A percentile compares a stretch with the other conserved stretches of the same genome.
Evolutionary conservation across 2,888 invertebrate genomes (phyloP).

Genomic region (Xestia rhomboidea): DNA sequence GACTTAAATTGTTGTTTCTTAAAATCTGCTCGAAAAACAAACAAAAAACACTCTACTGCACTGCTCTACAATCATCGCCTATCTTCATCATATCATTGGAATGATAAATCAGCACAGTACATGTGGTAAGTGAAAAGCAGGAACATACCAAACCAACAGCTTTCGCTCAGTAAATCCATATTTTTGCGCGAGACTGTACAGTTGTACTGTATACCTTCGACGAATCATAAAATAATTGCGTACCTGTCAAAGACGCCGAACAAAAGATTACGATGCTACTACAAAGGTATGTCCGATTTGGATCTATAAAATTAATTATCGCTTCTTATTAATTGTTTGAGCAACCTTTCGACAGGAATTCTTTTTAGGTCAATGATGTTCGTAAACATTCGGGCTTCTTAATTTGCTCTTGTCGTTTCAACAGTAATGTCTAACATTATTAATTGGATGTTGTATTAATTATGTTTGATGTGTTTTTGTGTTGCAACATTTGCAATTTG

Average conservation of each 20-base stretch:
- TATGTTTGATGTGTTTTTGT: conserved; percentile 64
- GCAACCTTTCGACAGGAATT: conserved; percentile 68
- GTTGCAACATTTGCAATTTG: conserved; percentile 59
- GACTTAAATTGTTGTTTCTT: too few relatives aligned
- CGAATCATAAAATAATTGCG: conserved; percentile 74
- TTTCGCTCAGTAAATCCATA: not conserved
- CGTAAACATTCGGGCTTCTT: conserved; percentile 74
- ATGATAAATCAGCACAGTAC: not conserved
- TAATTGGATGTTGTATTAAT: conserved; percentile 77
- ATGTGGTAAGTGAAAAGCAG: not conserved
- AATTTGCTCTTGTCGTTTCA: conserved; percentile 73
- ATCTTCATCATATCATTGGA: too few relatives aligned
- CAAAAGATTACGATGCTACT: conserved; percentile 65
- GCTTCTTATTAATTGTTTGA: conserved; percentile 77
- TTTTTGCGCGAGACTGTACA: conserved; percentile 15
- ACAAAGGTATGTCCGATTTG: conserved; percentile 65
- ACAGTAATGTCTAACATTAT: conserved; percentile 68
- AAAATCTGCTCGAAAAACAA: too few relatives aligned
- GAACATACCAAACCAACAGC: not conserved
- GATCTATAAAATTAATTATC: conserved; percentile 80
- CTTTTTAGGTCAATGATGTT: conserved; percentile 84
- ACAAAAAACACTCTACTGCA: too few relatives aligned
- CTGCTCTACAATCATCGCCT: too few relatives aligned
- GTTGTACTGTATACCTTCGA: conserved; percentile 39
- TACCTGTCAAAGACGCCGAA: conserved; percentile 58